Evolutionary conservation across 2,888 invertebrate genomes (phyloP).

Genomic region (Tinea trinotella): DNA sequence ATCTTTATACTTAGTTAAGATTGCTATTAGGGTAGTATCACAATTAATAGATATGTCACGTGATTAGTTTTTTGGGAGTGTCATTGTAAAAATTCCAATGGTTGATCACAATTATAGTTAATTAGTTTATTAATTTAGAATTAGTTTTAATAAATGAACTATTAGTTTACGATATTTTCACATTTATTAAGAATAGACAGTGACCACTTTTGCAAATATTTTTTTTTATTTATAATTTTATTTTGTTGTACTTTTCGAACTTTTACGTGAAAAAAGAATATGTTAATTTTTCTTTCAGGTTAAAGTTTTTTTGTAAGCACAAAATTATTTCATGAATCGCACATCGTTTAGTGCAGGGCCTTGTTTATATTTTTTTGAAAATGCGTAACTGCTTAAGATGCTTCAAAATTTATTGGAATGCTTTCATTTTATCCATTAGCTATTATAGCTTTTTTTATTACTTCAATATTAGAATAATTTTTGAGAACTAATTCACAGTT

Average conservation of each 20-base stretch:
- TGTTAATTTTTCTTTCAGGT: conserved; percentile 1
- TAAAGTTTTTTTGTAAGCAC: conserved; percentile 2
- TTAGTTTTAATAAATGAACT: neutral
- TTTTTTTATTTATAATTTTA: too few species aligned
- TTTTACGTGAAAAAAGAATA: neutral
- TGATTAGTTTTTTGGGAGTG: neutral
- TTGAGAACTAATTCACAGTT: too few species aligned
- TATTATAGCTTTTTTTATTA: too few species aligned
- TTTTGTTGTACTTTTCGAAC: neutral
- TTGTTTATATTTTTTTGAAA: neutral
- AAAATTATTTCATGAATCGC: neutral
- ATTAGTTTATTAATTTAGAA: neutral
- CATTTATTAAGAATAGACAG: neutral
- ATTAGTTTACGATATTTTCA: neutral
- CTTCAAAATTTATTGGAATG: neutral
- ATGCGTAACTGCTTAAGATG: neutral
- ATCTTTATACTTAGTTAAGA: conserved; percentile 1
- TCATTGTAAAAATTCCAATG: neutral
- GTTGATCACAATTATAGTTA: too few species aligned
- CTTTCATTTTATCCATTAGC: neutral
- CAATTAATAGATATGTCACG: neutral
- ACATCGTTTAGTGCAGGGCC: conserved; percentile 1
- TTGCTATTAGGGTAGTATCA: neutral
- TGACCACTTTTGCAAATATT: neutral
- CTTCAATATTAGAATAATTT: too few species aligned